Evolutionary conservation across 92 coral and sea anemone genomes (phyloP).

Genomic region (Pocillopora meandrina): DNA sequence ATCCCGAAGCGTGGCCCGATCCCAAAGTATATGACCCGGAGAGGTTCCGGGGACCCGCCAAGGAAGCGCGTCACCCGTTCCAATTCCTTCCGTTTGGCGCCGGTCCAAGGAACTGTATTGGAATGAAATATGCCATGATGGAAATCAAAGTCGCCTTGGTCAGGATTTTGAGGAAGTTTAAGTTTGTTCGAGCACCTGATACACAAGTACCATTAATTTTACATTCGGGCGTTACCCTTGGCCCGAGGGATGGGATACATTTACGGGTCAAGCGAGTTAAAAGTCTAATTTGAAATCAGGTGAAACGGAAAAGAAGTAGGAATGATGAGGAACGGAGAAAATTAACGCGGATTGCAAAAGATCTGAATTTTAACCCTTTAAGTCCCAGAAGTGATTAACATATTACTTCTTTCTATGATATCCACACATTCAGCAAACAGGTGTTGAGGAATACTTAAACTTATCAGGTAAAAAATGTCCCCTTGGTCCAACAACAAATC

Average conservation of each 20-base stretch:
- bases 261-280: conserved; percentile 34
- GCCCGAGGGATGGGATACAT: conserved; percentile 52
- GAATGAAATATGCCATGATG: conserved; percentile 58
- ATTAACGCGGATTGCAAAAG: too few relatives aligned
- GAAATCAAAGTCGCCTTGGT: conserved; percentile 64
- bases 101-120: conserved; percentile 74
- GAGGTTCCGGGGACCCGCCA: conserved; percentile 74
- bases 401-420: too few relatives aligned
- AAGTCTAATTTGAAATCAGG: conserved; percentile 3
- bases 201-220: conserved; percentile 56
- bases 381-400: too few relatives aligned
- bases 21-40: conserved; percentile 75
- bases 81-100: conserved; percentile 73
- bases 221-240: conserved; percentile 45
- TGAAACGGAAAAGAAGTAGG: too few relatives aligned
- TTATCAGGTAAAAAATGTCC: too few relatives aligned
- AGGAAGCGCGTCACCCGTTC: conserved; percentile 59
- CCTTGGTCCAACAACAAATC: too few relatives aligned
- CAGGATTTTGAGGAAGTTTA: conserved; percentile 59
- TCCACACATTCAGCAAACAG: too few relatives aligned
- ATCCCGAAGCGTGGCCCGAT: conserved; percentile 75
- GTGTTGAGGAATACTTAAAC: too few relatives aligned
- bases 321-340: too few relatives aligned
- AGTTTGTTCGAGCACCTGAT: conserved; percentile 60
- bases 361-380: too few relatives aligned